Base-by-base conservation (phyloP, 2,797 vertebrate genomes). In the Intellagama lesueurii region DNA sequence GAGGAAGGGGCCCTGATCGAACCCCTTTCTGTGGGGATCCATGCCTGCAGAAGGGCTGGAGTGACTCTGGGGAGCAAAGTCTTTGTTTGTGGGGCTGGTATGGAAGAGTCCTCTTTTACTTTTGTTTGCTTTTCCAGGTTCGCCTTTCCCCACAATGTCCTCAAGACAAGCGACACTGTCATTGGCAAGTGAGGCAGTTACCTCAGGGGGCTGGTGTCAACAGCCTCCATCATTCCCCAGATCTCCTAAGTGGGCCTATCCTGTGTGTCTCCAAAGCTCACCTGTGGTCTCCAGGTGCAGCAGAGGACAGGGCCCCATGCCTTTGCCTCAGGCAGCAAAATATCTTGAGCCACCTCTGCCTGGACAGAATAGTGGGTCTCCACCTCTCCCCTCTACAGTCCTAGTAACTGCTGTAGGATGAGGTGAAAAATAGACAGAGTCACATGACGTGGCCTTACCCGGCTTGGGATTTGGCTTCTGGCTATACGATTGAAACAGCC, bases 1-100 rank as follows among this genome's bases (percentile, higher is more conserved):
- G 99, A 99, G 94, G 99, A 99, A 96, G 99, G 99, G 70, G 99
- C 99, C 35, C 97, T 99, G 47, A 97, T 99, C 0, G 99, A 99
- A 92, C 99, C 99, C 0, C 97, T 99, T 14, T 99, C 99, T 0
- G 99, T 99, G 93, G 99, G 98, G 80, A 99, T 99, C 92, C 98
- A 99, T 1, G 98, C 99, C 89, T 99, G 99, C 92, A 97, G 95
- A 91, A 96, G 98, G 92, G 99, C 97, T 0, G 98, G 97, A 2
- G 97, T 99, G 19, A 97, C 97, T 49, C 95, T 99, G 83, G 99
- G 99, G 80, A 98, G 97, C 95, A 98, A 95, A 4, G 97, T 99
- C 91, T 96, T 99, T 0, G 96, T 99, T 91, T 99, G 98, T 83
- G 99, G 99, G 83, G 98, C 99, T 97, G 99, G 99, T 99, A 97